phyloP scores from a whole-genome alignment of 2,113 vertebrate genomes.

The Gymnocephalus cernua region DNA sequence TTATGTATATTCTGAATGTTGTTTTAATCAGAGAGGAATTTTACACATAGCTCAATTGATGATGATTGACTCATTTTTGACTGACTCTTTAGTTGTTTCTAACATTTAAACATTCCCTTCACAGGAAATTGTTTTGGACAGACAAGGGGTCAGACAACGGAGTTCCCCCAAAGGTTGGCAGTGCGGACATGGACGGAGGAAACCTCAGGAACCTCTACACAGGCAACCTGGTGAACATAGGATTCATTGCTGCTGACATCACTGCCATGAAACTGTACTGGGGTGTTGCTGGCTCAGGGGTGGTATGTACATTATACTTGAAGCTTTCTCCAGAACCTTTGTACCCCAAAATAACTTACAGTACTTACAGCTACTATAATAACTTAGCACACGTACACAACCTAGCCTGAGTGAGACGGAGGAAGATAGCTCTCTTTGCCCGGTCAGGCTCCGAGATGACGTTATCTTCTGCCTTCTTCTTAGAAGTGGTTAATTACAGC shows the following conservation, averaged over 20 bases:
- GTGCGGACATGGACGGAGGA: constrained; percentile 83
- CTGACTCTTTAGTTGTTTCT: not conserved
- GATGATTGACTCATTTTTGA: not conserved
- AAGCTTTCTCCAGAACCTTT: no score
- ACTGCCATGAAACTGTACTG: constrained; percentile 79
- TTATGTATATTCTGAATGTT: not conserved
- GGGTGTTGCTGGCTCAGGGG: constrained; percentile 75
- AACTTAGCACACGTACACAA: no score
- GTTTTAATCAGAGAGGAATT: not conserved
- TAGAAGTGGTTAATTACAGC: no score
- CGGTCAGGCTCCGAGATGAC: no score
- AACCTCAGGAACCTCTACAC: constrained; percentile 79
- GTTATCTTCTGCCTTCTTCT: no score
- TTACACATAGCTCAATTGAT: not conserved
- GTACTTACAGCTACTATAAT: no score
- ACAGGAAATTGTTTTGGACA: constrained; percentile 83
- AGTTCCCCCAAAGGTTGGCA: constrained; percentile 82
- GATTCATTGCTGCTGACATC: constrained; percentile 79
- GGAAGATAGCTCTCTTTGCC: no score
- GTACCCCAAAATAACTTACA: no score
- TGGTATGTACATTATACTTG: constrained; percentile 66
- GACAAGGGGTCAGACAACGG: constrained; percentile 78
- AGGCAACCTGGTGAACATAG: constrained; percentile 72
- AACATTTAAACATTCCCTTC: constrained; percentile 3
- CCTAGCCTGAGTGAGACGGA: no score